Conservation (phyloP, 2,888 invertebrate species). For the Glaucopsyche alexis region DNA sequence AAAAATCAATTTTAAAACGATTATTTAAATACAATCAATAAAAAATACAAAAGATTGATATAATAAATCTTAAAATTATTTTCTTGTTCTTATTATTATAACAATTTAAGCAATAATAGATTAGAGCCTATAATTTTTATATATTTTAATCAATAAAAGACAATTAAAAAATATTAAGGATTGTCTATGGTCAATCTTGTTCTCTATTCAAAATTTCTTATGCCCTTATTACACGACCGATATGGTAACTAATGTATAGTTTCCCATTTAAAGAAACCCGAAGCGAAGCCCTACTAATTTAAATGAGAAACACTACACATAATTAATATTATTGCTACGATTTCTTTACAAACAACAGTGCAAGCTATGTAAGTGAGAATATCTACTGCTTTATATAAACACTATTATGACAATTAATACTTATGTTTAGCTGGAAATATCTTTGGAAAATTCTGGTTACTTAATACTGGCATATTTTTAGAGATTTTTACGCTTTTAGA, state of each 20-base stretch:
- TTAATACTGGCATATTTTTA: neutral
- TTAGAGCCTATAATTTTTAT: no score
- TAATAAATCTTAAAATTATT: neutral
- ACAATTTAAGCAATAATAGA: no score
- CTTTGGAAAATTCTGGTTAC: neutral
- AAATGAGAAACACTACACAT: constrained; percentile 31
- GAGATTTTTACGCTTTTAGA: neutral
- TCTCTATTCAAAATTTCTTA: constrained; percentile 16
- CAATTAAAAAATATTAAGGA: neutral
- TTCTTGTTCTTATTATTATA: neutral
- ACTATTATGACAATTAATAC: constrained; percentile 20
- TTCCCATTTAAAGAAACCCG: constrained; percentile 23
- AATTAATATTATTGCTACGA: constrained; percentile 55
- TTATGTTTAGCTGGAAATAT: neutral
- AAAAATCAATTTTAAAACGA: neutral
- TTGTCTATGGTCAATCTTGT: constrained; percentile 20
- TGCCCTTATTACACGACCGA: constrained; percentile 49
- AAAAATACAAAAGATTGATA: neutral
- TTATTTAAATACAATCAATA: no score
- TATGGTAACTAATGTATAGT: constrained; percentile 42
- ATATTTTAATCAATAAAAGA: no score
- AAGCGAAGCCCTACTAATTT: constrained; percentile 22
- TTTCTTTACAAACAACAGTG: constrained; percentile 61
- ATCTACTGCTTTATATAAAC: constrained; percentile 38
- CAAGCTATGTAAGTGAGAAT: constrained; percentile 71